Conservation (phyloP, 2,888 invertebrate genomes). For the Trisateles emortualis region DNA sequence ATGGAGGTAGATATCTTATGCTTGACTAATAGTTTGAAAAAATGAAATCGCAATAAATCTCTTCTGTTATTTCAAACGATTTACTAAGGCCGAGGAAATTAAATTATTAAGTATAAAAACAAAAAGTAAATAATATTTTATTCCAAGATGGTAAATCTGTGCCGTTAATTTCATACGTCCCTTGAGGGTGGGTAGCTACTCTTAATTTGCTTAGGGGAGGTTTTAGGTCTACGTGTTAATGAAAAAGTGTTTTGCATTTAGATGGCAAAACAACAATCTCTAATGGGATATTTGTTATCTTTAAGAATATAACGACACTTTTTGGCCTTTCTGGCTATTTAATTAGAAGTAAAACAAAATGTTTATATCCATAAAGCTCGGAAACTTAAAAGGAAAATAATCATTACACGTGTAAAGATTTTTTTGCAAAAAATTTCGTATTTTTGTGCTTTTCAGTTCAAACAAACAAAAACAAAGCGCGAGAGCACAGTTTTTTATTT, state of each 20-base stretch:
- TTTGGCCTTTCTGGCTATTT: slow-evolving; percentile 12
- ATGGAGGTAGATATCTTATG: no score
- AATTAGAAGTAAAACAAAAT: slow-evolving; percentile 1
- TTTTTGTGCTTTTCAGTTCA: no score
- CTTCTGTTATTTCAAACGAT: background rate
- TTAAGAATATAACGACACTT: slow-evolving; percentile 21
- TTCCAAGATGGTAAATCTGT: slow-evolving; percentile 58
- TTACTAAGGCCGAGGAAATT: slow-evolving; percentile 10
- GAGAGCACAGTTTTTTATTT: no score
- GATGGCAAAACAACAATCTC: slow-evolving; percentile 65
- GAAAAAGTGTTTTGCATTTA: slow-evolving; percentile 65
- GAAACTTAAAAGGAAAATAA: background rate
- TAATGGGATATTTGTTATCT: slow-evolving; percentile 52
- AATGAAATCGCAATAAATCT: background rate
- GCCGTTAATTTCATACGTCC: slow-evolving; percentile 67
- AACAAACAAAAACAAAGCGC: no score
- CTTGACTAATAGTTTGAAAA: no score
- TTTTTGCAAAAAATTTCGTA: no score
- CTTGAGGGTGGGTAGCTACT: slow-evolving; percentile 62
- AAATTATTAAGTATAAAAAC: slow-evolving; percentile 34
- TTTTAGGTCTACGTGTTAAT: slow-evolving; percentile 66
- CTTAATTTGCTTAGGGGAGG: slow-evolving; percentile 66
- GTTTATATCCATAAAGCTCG: background rate
- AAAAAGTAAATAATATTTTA: slow-evolving; percentile 45
- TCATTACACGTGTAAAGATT: background rate